Evolutionary conservation across 2,888 invertebrate genomes (phyloP), one percentile per base, ranked within the genome.

Genomic region (Cheilosia grossa): DNA sequence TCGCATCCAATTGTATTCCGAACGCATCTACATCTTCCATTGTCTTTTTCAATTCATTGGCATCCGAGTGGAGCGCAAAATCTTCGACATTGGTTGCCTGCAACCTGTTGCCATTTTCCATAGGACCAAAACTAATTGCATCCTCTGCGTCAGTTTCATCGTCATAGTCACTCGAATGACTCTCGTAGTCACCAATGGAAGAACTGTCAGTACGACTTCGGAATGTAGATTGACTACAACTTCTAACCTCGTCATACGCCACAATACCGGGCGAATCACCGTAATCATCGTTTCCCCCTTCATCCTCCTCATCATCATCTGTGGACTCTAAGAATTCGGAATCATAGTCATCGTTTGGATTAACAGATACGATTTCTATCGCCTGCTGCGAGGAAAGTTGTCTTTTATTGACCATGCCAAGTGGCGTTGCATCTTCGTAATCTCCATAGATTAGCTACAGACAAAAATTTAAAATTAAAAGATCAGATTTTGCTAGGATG

Each of bases 141-240:
- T 79, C 86, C 15, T 87, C 87, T 6, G 64, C 81, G 44, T 87
- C 87, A 53, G 88, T 87, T 1, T 90, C 90, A 77, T 91, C 90
- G 40, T 91, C 91, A 72, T 91, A 92, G 73, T 92, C 91, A 86
- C 92, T 91, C 4, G 91, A 89, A 63, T 91, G 91, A 58, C 92
- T 92, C 86, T 92, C 92, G 83, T 92, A 92, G 73, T 91, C 91
- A 13, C 90, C 91, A 73, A 91, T 91, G 2, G 91, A 92, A 7
- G 91, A 91, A 66, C 91, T 91, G 51, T 91, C 91, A 0, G 91
- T 91, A 72, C 91, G 90, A 1, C 89, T 89, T 19, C 91, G 90
- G 88, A 91, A 91, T 54, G 90, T 91, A 10, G 88, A 88, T 77
- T 88, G 88, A 53, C 91, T 91, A 72, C 87, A 88, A 79, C 90